Evolutionary conservation across 2,797 vertebrate species (phyloP).

Genomic region (Phylloscopus collybita): DNA sequence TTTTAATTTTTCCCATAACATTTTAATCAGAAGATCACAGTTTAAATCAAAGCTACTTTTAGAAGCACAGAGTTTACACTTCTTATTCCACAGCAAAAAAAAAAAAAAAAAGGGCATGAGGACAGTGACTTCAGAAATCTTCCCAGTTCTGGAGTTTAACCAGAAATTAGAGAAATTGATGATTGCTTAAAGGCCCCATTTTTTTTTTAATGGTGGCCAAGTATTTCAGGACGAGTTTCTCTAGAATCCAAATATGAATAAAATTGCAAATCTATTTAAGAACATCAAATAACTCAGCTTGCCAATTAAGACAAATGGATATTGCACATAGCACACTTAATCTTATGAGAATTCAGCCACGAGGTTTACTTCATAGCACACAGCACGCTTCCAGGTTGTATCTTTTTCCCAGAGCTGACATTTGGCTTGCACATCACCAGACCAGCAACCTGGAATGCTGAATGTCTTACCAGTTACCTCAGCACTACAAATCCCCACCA

Average conservation of each 20-base stretch:
- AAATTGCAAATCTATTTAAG: not conserved
- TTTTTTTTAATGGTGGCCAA: not conserved
- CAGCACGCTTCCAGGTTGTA: not conserved
- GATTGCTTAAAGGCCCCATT: not conserved
- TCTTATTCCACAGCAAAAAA: not conserved
- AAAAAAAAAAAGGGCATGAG: not conserved
- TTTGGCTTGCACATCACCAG: not conserved
- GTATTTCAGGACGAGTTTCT: not conserved
- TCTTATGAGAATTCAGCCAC: not conserved
- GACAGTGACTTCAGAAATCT: not conserved
- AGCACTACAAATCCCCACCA: not conserved
- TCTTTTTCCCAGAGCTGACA: not conserved
- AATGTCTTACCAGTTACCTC: not conserved
- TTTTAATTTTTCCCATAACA: not conserved
- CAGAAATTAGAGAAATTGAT: not conserved
- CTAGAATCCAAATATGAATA: not conserved
- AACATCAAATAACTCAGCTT: not conserved
- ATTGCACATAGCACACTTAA: not conserved
- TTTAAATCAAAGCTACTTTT: not conserved
- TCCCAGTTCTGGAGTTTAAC: not conserved
- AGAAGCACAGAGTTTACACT: not conserved
- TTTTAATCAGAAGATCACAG: not conserved
- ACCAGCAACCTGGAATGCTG: not conserved
- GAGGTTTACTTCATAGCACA: not conserved
- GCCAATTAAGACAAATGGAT: not conserved